Conservation (phyloP, 2,797 vertebrate genomes). For the Cetoscarus ocellatus region DNA sequence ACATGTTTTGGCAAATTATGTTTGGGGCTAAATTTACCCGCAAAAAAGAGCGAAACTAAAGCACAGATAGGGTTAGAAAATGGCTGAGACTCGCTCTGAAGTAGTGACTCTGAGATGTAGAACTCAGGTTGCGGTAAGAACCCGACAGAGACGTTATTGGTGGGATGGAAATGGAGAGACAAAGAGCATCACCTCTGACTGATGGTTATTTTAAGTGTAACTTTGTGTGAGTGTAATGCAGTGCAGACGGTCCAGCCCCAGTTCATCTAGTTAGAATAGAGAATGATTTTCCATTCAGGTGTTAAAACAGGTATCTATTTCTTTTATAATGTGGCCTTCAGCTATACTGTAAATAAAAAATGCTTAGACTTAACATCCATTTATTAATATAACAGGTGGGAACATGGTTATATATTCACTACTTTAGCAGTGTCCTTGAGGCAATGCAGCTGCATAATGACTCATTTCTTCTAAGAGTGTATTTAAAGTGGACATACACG, state of each 20-base stretch:
- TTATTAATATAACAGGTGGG: background rate
- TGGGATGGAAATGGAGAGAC: constrained; percentile 59
- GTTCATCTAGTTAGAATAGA: constrained; percentile 36
- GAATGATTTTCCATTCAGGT: constrained; percentile 10
- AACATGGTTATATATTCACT: background rate
- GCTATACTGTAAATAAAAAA: background rate
- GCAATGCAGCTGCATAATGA: background rate
- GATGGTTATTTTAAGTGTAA: constrained; percentile 31
- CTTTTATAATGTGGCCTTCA: background rate
- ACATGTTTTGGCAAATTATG: constrained; percentile 49
- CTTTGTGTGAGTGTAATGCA: constrained; percentile 20
- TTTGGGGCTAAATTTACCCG: constrained; percentile 37
- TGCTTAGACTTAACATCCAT: background rate
- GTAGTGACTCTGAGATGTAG: constrained; percentile 26
- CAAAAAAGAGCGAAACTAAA: constrained; percentile 28
- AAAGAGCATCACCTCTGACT: constrained; percentile 53
- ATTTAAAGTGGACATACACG: no score
- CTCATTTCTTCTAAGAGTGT: background rate
- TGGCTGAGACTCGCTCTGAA: constrained; percentile 4
- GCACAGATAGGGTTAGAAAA: constrained; percentile 7
- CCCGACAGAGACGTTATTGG: constrained; percentile 64
- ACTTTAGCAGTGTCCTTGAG: background rate
- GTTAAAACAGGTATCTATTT: background rate
- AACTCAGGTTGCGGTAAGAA: constrained; percentile 54
- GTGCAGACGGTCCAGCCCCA: constrained; percentile 21